phyloP scores from a whole-genome alignment of 2,888 invertebrate genomes.

The Ganaspis brasiliensis region DNA sequence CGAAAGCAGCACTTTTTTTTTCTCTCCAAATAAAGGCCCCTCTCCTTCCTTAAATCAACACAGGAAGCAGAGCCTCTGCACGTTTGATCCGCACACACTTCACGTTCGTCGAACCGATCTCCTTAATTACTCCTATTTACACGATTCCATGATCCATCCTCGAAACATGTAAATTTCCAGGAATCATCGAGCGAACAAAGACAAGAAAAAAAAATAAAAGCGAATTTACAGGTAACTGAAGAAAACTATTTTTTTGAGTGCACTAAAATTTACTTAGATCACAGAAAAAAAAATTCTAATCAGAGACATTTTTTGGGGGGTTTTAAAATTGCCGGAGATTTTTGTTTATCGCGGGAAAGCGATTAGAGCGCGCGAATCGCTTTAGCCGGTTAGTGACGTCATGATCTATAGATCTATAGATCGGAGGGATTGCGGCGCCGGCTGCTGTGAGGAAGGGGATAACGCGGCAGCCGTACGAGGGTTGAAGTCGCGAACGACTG shows the following conservation, averaged over 20 bases:
- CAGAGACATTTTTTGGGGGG: neutral
- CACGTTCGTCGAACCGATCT: conserved; percentile 6
- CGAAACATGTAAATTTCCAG: conserved; percentile 3
- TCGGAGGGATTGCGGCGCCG: conserved; percentile 12
- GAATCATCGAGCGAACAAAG: too few relatives aligned
- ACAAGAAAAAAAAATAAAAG: neutral
- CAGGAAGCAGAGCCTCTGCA: conserved; percentile 13
- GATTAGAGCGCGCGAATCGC: neutral
- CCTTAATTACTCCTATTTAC: neutral
- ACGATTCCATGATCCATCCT: conserved; percentile 9
- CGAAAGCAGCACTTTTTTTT: conserved; percentile 31
- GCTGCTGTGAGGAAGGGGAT: conserved; percentile 31
- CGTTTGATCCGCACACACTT: conserved; percentile 20
- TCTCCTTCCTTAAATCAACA: conserved; percentile 26
- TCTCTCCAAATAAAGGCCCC: neutral
- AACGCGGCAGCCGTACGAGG: conserved; percentile 68
- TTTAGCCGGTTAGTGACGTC: neutral
- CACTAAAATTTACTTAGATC: too few relatives aligned
- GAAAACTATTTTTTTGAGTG: too few relatives aligned
- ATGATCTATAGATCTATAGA: conserved; percentile 25
- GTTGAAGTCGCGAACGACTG: conserved; percentile 74
- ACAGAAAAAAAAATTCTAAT: too few relatives aligned
- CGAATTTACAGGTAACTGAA: too few relatives aligned
- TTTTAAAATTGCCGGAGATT: neutral
- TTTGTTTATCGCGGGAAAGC: neutral